Evolutionary conservation across 2,888 invertebrate genomes (phyloP), one percentile per base, ranked within the genome.

Genomic region (Aromia moschata): DNA sequence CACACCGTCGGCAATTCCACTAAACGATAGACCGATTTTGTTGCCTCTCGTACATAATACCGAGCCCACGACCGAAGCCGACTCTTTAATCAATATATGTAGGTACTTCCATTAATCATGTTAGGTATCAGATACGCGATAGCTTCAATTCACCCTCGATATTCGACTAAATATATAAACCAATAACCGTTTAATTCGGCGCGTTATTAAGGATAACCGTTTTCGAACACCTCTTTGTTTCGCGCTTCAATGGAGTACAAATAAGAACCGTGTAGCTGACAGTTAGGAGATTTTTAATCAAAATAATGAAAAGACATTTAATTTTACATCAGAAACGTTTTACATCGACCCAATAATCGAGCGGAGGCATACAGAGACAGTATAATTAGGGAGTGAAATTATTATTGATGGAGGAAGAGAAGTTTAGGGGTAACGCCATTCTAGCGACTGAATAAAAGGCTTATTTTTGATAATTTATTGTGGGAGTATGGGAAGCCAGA

Each of bases 21-120:
- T 25, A 38, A 49, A 25, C 38, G 38, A 37, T 49, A 25, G 37
- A 49, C 38, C 49, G 38, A 20, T 49, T 49, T 38, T 38, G 38
- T 15, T 49, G 30, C 38, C 38, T n/a, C n/a, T 15, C 17, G 38
- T 25, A 49, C 38, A 12, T 38, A 38, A 20, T 30, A 7, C 18
- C 47, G 33, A 47, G 16, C 31, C 20, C 15, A 36, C 47, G 33
- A 47, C 31, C 31, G 37, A 31, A 36, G 47, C 4, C 38, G 25
- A 14, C 14, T 37, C 25, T 49, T 37, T 49, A 49, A 49, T 49
- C 49, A 38, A 49, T 49, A 49, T 49, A n/a, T n/a, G n/a, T n/a
- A n/a, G n/a, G n/a, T n/a, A 49, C 38, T 49, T 49, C 18, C 49
- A 49, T 49, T 49, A 49, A 49, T 38, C 49, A 49, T 38, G 49